Percentiles rank a stretch among this genome's conserved stretches.
These are phyloP conservation scores for Chondrilla cf. caribensis DNA, from an alignment of 37 sponge, comb jelly and placozoan genomes.

Conservation along the genomic window DNA sequence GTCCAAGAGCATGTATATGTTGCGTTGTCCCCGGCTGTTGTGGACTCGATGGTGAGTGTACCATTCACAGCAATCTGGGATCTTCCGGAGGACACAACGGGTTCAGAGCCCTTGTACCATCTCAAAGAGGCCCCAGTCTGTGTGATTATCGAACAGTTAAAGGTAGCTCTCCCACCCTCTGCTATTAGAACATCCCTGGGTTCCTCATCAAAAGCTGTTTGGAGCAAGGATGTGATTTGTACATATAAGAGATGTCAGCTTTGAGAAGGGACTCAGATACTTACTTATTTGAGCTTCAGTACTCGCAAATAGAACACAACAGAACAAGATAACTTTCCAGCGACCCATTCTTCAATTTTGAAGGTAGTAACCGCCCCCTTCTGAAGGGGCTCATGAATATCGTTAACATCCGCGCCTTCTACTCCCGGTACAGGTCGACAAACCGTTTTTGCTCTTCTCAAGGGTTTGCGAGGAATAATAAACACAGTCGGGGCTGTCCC, in stretches of 20 bases:
- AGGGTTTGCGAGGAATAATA: too few relatives aligned
- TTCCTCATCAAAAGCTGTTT: slow-evolving; percentile 26
- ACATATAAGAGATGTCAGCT: too few relatives aligned
- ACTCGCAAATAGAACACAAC: too few relatives aligned
- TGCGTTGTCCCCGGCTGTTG: slow-evolving; percentile 37
- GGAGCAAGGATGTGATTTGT: not conserved
- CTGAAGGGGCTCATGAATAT: too few relatives aligned
- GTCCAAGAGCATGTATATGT: slow-evolving; percentile 45
- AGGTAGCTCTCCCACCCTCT: slow-evolving; percentile 33
- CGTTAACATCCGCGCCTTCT: too few relatives aligned
- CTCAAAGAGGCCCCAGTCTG: slow-evolving; percentile 30
- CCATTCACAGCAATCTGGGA: slow-evolving; percentile 28
- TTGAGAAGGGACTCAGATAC: too few relatives aligned
- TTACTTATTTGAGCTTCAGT: too few relatives aligned
- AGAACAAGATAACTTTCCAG: too few relatives aligned
- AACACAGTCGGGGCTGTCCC: not conserved
- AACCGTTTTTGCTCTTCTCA: too few relatives aligned
- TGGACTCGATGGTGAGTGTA: slow-evolving; percentile 37
- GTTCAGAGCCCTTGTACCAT: slow-evolving; percentile 36
- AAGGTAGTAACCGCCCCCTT: too few relatives aligned
- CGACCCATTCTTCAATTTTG: too few relatives aligned
- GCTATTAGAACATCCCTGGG: slow-evolving; percentile 49
- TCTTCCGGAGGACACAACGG: slow-evolving; percentile 23
- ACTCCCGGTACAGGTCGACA: too few relatives aligned
- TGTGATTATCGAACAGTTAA: slow-evolving; percentile 43